Percentiles rank a stretch among this genome's conserved stretches.
These are phyloP conservation scores for Clunio marinus DNA, from an alignment of 2,888 invertebrate genomes.

Conservation along the genomic window DNA sequence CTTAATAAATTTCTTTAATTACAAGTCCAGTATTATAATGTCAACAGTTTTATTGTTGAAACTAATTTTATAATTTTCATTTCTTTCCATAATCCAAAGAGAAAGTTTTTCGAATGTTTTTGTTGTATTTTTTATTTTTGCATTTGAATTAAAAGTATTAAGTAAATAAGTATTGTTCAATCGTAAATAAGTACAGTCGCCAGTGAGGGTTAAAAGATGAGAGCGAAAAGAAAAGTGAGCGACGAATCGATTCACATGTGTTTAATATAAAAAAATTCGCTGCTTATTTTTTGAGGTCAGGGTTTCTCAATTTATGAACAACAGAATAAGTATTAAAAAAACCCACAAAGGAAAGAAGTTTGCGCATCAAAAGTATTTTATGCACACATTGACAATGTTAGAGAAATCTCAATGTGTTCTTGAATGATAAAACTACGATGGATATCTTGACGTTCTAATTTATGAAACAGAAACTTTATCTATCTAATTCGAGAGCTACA, in stretches of 20 bases:
- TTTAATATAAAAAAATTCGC: conserved; percentile 29
- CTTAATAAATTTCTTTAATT: too few relatives aligned
- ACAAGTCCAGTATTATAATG: background rate
- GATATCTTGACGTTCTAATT: too few relatives aligned
- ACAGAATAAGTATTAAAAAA: background rate
- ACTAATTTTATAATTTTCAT: too few relatives aligned
- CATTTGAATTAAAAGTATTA: conserved; percentile 23
- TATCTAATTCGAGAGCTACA: too few relatives aligned
- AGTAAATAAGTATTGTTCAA: too few relatives aligned
- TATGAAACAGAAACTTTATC: too few relatives aligned
- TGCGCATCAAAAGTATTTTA: conserved; percentile 4
- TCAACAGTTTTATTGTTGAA: too few relatives aligned
- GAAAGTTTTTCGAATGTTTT: conserved; percentile 18
- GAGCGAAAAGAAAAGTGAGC: background rate
- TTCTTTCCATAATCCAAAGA: too few relatives aligned
- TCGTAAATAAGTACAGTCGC: conserved; percentile 9
- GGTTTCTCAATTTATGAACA: conserved; percentile 24
- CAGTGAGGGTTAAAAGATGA: background rate
- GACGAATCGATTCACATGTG: conserved; percentile 22
- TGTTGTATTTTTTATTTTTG: too few relatives aligned
- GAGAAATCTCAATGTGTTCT: too few relatives aligned
- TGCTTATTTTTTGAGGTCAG: conserved; percentile 35
- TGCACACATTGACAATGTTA: conserved; percentile 2
- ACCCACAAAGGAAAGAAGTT: background rate
- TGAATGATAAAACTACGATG: conserved; percentile 21